Conservation (phyloP, 2,113 vertebrate genomes). For the Pardalotus punctatus region DNA sequence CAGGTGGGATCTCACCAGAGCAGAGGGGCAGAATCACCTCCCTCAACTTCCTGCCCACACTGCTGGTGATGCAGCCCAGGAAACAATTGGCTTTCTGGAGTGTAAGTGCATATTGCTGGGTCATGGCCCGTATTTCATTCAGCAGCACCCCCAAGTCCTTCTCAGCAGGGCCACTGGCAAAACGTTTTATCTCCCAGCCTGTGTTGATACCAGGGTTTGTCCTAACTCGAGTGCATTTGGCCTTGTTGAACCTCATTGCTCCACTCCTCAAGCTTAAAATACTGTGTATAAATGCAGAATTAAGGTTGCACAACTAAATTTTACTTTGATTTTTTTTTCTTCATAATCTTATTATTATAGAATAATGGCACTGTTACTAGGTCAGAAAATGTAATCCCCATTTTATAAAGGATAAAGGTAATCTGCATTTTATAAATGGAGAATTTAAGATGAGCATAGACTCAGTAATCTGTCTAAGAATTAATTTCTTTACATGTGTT, state of each 20-base stretch:
- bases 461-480: neutral
- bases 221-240: fast-evolving
- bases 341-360: neutral
- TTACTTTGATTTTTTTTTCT: neutral
- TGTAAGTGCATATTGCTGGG: neutral
- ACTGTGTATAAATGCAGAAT: neutral
- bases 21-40: neutral
- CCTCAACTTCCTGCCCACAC: fast-evolving
- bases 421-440: neutral
- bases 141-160: neutral
- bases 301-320: neutral
- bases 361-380: neutral
- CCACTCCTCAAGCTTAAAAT: neutral
- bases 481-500: neutral
- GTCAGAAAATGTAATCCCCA: neutral
- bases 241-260: neutral
- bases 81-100: fast-evolving
- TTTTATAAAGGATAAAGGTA: neutral
- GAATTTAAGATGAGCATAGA: neutral
- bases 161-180: neutral
- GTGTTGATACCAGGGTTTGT: fast-evolving
- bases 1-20: neutral
- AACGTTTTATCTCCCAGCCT: neutral
- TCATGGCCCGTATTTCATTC: neutral
- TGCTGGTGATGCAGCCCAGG: neutral